Percentiles rank a stretch among this genome's conserved stretches.
Conservation (phyloP, 1,140 invertebrate genomes). For the Drosophila athabasca region DNA sequence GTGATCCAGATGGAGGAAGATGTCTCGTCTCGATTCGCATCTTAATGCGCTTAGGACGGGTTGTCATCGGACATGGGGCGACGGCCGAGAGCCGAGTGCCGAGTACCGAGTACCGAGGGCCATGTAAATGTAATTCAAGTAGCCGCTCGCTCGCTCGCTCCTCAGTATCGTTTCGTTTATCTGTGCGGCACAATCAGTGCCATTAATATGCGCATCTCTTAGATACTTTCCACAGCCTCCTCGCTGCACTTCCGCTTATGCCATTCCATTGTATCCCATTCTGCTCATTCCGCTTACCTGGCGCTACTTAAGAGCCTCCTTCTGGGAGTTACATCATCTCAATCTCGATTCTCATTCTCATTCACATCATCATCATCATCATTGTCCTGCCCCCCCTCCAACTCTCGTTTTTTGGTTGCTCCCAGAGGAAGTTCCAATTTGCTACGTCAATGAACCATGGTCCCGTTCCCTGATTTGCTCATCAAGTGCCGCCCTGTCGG, state of each 20-base stretch:
- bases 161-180: conserved; percentile 35
- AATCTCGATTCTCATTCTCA: conserved; percentile 16
- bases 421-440: conserved; percentile 82
- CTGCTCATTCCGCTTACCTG: conserved; percentile 41
- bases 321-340: conserved; percentile 62
- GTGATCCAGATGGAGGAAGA: conserved; percentile 15
- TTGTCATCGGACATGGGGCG: conserved; percentile 7
- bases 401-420: conserved; percentile 14
- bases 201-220: conserved; percentile 73
- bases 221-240: conserved; percentile 28
- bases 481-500: conserved; percentile 46
- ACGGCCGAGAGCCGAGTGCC: no score
- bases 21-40: conserved; percentile 26
- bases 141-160: conserved; percentile 41
- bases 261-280: conserved; percentile 4
- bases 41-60: conserved; percentile 56
- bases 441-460: conserved; percentile 81
- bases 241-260: conserved; percentile 57
- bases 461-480: conserved; percentile 50
- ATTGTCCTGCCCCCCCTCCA: conserved; percentile 7
- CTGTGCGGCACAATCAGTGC: conserved; percentile 59
- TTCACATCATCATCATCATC: conserved; percentile 15
- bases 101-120: no score
- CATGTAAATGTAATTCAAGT: conserved; percentile 77
- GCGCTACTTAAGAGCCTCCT: conserved; percentile 46